Percentiles rank a stretch among this genome's conserved stretches.
These are phyloP conservation scores for Drosophila pseudoobscura DNA, from an alignment of 1,140 invertebrate species.

Conservation along the genomic window DNA sequence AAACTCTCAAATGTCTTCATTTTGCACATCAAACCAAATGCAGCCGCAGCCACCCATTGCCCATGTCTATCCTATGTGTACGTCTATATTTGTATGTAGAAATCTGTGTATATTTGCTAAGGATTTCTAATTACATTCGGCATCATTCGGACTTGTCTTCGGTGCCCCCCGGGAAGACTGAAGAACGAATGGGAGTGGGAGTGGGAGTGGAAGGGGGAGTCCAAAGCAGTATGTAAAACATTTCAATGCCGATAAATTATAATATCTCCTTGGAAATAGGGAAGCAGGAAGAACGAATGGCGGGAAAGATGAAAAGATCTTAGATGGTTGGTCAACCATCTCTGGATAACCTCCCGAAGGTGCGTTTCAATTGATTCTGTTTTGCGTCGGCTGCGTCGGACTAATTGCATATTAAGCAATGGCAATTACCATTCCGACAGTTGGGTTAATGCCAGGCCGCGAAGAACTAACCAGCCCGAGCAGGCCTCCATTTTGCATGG, in stretches of 20 bases:
- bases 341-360: not conserved
- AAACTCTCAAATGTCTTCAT: slow-evolving; percentile 77
- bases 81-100: slow-evolving; percentile 24
- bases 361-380: slow-evolving; percentile 4
- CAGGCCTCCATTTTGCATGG: slow-evolving; percentile 33
- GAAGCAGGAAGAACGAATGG: not conserved
- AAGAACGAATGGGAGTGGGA: not conserved
- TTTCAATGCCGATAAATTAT: slow-evolving; percentile 64
- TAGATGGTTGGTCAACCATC: not conserved
- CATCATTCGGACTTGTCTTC: slow-evolving; percentile 61
- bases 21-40: slow-evolving; percentile 78
- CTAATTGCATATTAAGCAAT: slow-evolving; percentile 72
- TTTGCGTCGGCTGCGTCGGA: not conserved
- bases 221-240: slow-evolving; percentile 39
- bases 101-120: slow-evolving; percentile 43
- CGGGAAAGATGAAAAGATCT: not conserved
- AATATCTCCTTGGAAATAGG: slow-evolving; percentile 24
- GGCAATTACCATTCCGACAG: slow-evolving; percentile 78
- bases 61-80: slow-evolving; percentile 20
- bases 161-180: slow-evolving; percentile 9
- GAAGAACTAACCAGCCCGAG: slow-evolving; percentile 22
- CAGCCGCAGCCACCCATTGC: slow-evolving; percentile 41
- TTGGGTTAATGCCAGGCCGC: slow-evolving; percentile 56
- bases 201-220: not conserved
- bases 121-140: slow-evolving; percentile 79